These are phyloP conservation scores for Idaea dimidiata DNA, from an alignment of 2,888 invertebrate genomes.

Conservation along the genomic window DNA sequence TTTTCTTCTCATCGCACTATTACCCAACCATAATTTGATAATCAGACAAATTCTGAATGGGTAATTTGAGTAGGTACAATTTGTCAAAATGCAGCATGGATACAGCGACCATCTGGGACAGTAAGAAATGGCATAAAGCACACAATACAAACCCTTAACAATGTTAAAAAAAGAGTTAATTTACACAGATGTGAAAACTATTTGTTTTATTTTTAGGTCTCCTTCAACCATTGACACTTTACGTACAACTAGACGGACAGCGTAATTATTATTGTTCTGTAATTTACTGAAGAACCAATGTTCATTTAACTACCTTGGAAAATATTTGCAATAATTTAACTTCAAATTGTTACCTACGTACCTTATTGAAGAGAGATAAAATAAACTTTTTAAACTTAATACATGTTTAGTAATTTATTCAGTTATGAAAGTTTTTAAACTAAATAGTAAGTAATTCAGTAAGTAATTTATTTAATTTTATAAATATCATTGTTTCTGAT, in stretches of 20 bases:
- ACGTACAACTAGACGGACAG: neutral
- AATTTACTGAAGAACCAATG: neutral
- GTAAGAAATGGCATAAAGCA: neutral
- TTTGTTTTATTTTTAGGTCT: constrained; percentile 12
- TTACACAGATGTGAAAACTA: constrained; percentile 9
- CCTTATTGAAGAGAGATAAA: no score
- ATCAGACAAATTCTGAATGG: neutral
- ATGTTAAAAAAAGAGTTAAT: neutral
- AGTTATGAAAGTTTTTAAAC: no score
- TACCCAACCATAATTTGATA: neutral
- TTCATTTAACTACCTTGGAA: no score
- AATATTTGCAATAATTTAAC: no score
- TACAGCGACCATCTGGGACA: neutral
- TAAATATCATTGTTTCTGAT: no score
- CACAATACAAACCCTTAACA: constrained; percentile 13
- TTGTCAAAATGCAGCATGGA: neutral
- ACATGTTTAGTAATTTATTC: no score
- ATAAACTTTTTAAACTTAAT: no score
- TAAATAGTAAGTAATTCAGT: no score
- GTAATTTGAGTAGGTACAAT: neutral
- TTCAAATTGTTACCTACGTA: no score
- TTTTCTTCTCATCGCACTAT: neutral
- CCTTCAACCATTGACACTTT: constrained; percentile 7
- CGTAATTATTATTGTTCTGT: constrained; percentile 2
- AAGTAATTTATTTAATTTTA: no score